These are phyloP conservation scores for Drosophila atripex DNA, from an alignment of 2,888 invertebrate genomes.

Conservation along the genomic window DNA sequence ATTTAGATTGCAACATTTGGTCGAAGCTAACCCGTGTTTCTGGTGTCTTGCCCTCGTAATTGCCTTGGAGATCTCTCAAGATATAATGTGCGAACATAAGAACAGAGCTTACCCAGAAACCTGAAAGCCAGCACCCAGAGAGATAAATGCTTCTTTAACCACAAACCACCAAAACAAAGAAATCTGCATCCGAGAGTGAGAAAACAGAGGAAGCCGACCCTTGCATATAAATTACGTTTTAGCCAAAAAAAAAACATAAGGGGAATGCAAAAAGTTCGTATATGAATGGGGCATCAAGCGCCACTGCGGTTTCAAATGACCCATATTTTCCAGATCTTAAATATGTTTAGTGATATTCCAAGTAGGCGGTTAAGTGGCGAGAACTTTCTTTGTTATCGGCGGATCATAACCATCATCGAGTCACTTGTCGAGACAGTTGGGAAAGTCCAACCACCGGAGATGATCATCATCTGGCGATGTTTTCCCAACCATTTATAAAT, in stretches of 20 bases:
- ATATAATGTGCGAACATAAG: constrained; percentile 11
- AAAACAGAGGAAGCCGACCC: constrained; percentile 36
- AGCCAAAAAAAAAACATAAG: constrained; percentile 27
- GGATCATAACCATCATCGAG: background rate
- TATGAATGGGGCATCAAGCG: constrained; percentile 33
- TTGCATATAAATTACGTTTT: constrained; percentile 56
- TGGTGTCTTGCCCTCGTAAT: background rate
- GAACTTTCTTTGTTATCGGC: constrained; percentile 53
- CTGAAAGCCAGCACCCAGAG: constrained; percentile 37
- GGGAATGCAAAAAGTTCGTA: constrained; percentile 1
- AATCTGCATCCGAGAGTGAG: constrained; percentile 35
- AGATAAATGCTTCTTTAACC: constrained; percentile 59
- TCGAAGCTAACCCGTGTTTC: background rate
- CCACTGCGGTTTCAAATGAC: constrained; percentile 54
- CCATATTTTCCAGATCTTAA: constrained; percentile 42
- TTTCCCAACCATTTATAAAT: constrained; percentile 19
- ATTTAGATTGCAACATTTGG: background rate
- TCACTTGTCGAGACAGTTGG: background rate
- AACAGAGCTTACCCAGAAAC: constrained; percentile 2
- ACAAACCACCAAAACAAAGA: constrained; percentile 44
- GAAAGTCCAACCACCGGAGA: constrained; percentile 1
- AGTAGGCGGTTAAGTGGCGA: constrained; percentile 24
- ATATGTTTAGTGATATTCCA: constrained; percentile 10
- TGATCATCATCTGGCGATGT: background rate
- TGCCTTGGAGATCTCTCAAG: background rate